A percentile compares a stretch with the other conserved stretches of the same genome.
phyloP scores from a whole-genome alignment of 2,797 vertebrate genomes.

The Spondyliosoma cantharus region DNA sequence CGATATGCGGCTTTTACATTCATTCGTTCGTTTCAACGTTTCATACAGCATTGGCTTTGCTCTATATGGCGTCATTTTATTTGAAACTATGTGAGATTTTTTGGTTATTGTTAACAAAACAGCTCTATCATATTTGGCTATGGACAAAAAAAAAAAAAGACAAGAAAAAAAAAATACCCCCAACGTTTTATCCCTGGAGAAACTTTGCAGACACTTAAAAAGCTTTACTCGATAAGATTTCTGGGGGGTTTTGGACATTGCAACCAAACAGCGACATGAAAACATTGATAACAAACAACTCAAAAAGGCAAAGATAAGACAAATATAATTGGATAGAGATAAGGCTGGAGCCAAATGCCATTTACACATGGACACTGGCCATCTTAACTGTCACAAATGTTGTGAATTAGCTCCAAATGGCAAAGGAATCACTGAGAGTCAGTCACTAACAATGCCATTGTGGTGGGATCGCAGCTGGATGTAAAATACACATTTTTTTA shows the following conservation, averaged over 20 bases:
- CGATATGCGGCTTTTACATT: slow-evolving; percentile 78
- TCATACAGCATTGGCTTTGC: slow-evolving; percentile 41
- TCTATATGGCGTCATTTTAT: slow-evolving; percentile 27
- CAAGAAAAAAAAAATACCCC: background rate
- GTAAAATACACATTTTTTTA: slow-evolving; percentile 63
- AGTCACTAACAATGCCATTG: slow-evolving; percentile 68
- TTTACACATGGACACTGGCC: slow-evolving; percentile 73
- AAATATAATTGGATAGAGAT: slow-evolving; percentile 68
- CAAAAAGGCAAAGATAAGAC: slow-evolving; percentile 73
- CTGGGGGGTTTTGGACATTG: slow-evolving; percentile 63
- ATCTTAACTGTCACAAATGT: slow-evolving; percentile 79
- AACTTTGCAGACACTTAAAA: slow-evolving; percentile 32
- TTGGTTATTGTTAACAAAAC: slow-evolving; percentile 64
- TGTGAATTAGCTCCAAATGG: slow-evolving; percentile 79
- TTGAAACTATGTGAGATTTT: slow-evolving; percentile 22
- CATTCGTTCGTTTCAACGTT: slow-evolving; percentile 30
- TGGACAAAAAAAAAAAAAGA: slow-evolving; percentile 1
- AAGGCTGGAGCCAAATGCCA: slow-evolving; percentile 76
- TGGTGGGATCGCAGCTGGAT: slow-evolving; percentile 67
- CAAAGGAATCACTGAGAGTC: slow-evolving; percentile 71
- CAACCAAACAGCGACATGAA: slow-evolving; percentile 59
- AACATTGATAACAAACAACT: slow-evolving; percentile 58
- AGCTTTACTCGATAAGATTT: slow-evolving; percentile 31
- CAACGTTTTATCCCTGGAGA: slow-evolving; percentile 26
- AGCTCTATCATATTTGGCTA: slow-evolving; percentile 81